Evolutionary conservation across 2,113 vertebrate genomes (phyloP), one percentile per base, ranked within the genome.

Genomic region (Hydropotes inermis): DNA sequence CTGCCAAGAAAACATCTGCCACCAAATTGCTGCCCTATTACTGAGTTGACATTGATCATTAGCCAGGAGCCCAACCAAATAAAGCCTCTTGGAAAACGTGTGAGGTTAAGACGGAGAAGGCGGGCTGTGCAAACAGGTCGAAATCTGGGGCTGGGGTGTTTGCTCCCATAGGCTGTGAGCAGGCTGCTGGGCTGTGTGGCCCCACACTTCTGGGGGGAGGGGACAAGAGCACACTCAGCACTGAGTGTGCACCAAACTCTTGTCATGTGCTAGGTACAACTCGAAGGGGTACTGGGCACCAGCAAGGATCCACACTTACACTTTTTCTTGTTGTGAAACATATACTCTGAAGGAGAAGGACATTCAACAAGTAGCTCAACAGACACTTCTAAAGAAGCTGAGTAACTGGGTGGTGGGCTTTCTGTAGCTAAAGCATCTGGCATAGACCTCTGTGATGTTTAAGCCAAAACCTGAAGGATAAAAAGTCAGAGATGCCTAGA

Each of bases 1-100:
- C 76, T 98, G 97, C 98, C 98, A 97, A 96, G 97, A 97, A 98
- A 97, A 98, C 97, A 96, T 98, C 97, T 98, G 95, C 97, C 97
- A 97, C 96, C 97, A 98, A 98, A 98, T 93, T 98, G 98, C 95
- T 97, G 97, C 97, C 96, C 97, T 98, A 78, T 98, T 98, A 97
- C 97, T 92, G 93, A 97, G 98, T 97, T 98, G 98, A 98, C 96
- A 98, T 98, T 98, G 98, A 97, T 97, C 93, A 57, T 95, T 96
- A 98, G 98, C 98, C 98, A 98, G 92, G 95, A 98, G 96, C 94
- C 93, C 94, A 89, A 95, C 98, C 95, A 97, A 98, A 97, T 97
- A 98, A 96, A 98, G 97, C 86, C 86, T 96, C 96, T 70, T 98
- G 97, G 97, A 98, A 97, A 97, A 97, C 93, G 97, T 98, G 98